Conservation (phyloP, 2,888 invertebrate genomes). For the Coecobrya sp. region DNA sequence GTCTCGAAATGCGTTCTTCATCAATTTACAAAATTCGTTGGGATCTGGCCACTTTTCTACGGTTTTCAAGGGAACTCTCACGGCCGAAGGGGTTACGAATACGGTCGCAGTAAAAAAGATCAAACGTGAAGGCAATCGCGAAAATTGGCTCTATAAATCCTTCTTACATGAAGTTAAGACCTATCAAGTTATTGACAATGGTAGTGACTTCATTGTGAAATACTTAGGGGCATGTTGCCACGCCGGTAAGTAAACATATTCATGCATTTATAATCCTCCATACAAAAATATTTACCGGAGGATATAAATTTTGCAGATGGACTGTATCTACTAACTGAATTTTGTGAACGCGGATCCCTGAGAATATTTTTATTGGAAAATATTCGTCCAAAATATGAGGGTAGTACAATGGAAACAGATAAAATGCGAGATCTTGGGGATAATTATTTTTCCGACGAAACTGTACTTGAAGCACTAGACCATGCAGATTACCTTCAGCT, state of each 20-base stretch:
- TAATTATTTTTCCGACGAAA: too few relatives aligned
- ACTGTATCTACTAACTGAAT: slow-evolving; percentile 1
- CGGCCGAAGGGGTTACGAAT: too few relatives aligned
- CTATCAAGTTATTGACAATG: not conserved
- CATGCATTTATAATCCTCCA: too few relatives aligned
- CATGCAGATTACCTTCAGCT: not conserved
- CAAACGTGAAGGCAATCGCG: not conserved
- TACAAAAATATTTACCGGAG: too few relatives aligned
- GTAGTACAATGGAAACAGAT: not conserved
- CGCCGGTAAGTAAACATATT: not conserved
- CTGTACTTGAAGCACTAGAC: not conserved
- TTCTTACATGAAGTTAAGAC: slow-evolving; percentile 57
- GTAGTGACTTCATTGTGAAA: slow-evolving; percentile 45
- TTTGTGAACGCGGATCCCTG: slow-evolving; percentile 43
- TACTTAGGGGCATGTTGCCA: slow-evolving; percentile 44
- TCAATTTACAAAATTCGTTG: too few relatives aligned
- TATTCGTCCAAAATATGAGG: not conserved
- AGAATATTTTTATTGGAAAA: not conserved
- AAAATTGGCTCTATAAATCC: not conserved
- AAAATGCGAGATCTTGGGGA: not conserved
- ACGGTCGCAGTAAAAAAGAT: too few relatives aligned
- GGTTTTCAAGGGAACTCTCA: too few relatives aligned
- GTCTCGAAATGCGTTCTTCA: too few relatives aligned
- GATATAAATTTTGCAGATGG: not conserved
- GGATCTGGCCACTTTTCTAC: too few relatives aligned